Evolutionary conservation across 1,140 invertebrate species (phyloP), one percentile per base, ranked within the genome.

Genomic region (Drosophila lacertosa): DNA sequence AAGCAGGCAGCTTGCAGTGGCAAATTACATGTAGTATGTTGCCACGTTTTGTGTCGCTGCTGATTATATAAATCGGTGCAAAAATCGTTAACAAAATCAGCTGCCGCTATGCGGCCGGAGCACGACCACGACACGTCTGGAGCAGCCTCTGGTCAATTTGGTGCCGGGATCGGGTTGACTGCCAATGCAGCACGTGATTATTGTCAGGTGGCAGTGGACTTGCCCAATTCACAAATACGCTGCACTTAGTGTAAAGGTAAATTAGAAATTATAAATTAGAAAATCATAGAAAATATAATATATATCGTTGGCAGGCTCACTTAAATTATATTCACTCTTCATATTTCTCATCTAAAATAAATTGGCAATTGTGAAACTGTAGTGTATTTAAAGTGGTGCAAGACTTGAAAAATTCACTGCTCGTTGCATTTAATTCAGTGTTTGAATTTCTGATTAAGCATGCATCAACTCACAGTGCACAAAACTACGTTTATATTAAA

Each of bases 11-110:
- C 15, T 18, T n/a, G 58, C 33, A 35, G 35, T 70, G 35, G 42
- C 35, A 69, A 88, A 86, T 86, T 81, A 83, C 70, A 65, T 62
- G 76, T 40, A 48, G 77, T 74, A 80, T 88, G 77, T 81, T 88
- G 82, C 77, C 74, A 86, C 82, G 82, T 86, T 84, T 84, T 84
- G 81, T 84, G 81, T 84, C 81, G 82, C 69, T 53, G 73, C 72
- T 86, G 81, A 88, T 86, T 86, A 86, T 88, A 86, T 86, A 86
- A 86, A 86, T 84, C 80, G 80, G 55, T 50, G 50, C 62, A 53
- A 15, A 66, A 71, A 77, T 77, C 71, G 63, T 69, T 44, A 42
- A 59, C 26, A 53, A 74, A 66, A 60, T 74, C 67, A 42, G 58
- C 51, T 40, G 20, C 50, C 15, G 16, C 55, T 24, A 40, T 55